These are phyloP conservation scores for Cordilura impudica DNA, from an alignment of 2,888 invertebrate species.

Conservation along the genomic window DNA sequence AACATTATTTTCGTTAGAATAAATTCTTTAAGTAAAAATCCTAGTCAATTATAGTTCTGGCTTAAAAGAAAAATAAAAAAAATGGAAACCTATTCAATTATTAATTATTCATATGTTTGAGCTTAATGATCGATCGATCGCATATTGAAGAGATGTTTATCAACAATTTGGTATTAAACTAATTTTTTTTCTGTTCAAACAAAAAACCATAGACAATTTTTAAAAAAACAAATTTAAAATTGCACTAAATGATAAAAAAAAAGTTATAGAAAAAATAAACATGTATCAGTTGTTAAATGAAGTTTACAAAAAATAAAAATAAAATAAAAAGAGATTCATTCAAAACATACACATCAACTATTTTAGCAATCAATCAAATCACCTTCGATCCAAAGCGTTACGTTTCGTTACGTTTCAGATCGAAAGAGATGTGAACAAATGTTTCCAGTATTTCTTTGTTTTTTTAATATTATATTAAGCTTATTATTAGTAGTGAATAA, in stretches of 20 bases:
- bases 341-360: slow-evolving; percentile 43
- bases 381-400: background rate
- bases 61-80: background rate
- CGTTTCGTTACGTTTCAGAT: background rate
- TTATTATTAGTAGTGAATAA: slow-evolving; percentile 53
- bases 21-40: background rate
- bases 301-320: no score
- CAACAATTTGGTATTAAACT: background rate
- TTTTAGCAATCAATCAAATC: slow-evolving; percentile 34
- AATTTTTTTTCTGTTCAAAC: background rate
- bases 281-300: slow-evolving; percentile 11
- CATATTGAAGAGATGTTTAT: slow-evolving; percentile 19
- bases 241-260: slow-evolving; percentile 47
- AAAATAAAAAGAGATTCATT: slow-evolving; percentile 45
- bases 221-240: slow-evolving; percentile 48
- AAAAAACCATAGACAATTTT: slow-evolving; percentile 13
- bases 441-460: slow-evolving; percentile 29
- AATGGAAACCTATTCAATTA: slow-evolving; percentile 37
- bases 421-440: slow-evolving; percentile 4
- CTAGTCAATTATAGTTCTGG: background rate
- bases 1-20: no score
- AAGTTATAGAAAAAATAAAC: slow-evolving; percentile 13
- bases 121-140: slow-evolving; percentile 31
- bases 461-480: slow-evolving; percentile 52
- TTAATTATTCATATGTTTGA: background rate